phyloP scores from a whole-genome alignment of 2,797 vertebrate genomes.

The Helostoma temminkii region DNA sequence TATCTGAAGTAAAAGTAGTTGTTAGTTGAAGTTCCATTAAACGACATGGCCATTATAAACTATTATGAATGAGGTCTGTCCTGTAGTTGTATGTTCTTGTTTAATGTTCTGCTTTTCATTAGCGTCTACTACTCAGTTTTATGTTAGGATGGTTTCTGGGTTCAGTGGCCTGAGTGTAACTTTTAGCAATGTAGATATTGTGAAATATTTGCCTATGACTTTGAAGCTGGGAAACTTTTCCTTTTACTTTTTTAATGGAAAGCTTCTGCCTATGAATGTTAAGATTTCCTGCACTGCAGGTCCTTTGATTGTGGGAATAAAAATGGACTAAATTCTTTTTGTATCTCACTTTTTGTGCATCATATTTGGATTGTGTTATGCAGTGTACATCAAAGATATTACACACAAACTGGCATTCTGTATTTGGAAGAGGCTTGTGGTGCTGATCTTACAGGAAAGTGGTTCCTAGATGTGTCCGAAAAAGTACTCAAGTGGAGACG shows the following conservation, averaged over 20 bases:
- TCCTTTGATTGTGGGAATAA: slow-evolving; percentile 82
- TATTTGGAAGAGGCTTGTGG: slow-evolving; percentile 2
- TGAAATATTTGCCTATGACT: slow-evolving; percentile 74
- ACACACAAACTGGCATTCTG: slow-evolving; percentile 1
- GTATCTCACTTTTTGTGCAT: slow-evolving; percentile 31
- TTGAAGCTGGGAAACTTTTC: slow-evolving; percentile 54
- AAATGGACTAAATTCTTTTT: slow-evolving; percentile 55
- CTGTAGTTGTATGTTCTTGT: slow-evolving; percentile 54
- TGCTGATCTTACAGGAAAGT: too few species aligned
- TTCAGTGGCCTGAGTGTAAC: slow-evolving; percentile 48
- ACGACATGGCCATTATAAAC: slow-evolving; percentile 33
- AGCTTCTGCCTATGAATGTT: slow-evolving; percentile 77
- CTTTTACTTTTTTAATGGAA: slow-evolving; percentile 58
- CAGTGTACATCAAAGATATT: neutral
- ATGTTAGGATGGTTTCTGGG: slow-evolving; percentile 52
- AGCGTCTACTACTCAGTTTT: slow-evolving; percentile 52
- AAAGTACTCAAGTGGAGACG: neutral
- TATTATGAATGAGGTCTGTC: slow-evolving; percentile 44
- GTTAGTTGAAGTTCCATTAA: slow-evolving; percentile 31
- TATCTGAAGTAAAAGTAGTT: slow-evolving; percentile 31
- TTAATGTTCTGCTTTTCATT: slow-evolving; percentile 53
- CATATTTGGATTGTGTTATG: slow-evolving; percentile 18
- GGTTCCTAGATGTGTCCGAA: neutral
- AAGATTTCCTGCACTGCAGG: slow-evolving; percentile 73
- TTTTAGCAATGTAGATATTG: slow-evolving; percentile 82